Evolutionary conservation across 2,888 invertebrate species (phyloP).

Genomic region (Agonopterix arenella): DNA sequence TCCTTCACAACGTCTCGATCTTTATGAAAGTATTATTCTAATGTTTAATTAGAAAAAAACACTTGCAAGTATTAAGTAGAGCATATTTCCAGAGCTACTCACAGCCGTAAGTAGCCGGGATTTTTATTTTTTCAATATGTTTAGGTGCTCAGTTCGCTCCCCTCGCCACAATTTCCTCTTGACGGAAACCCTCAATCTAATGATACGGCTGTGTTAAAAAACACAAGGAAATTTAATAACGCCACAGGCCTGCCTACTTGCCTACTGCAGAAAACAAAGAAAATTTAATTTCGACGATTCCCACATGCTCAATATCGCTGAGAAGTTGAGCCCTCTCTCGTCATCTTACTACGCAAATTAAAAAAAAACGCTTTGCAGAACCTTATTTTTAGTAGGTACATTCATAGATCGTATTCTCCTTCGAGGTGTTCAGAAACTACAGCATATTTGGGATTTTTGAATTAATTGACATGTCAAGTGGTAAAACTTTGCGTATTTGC

Average conservation of each 20-base stretch:
- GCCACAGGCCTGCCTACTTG: slow-evolving; percentile 50
- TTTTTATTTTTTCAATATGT: slow-evolving; percentile 77
- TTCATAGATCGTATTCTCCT: no score
- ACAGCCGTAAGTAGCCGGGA: slow-evolving; percentile 59
- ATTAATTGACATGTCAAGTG: no score
- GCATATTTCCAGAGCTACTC: slow-evolving; percentile 27
- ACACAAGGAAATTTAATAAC: slow-evolving; percentile 78
- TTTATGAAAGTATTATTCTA: no score
- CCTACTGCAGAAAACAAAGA: slow-evolving; percentile 63
- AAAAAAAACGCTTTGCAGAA: slow-evolving; percentile 16
- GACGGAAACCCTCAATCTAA: slow-evolving; percentile 77
- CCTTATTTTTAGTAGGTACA: no score
- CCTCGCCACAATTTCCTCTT: slow-evolving; percentile 73
- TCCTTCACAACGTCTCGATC: no score
- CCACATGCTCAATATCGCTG: slow-evolving; percentile 72
- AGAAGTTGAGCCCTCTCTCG: slow-evolving; percentile 56
- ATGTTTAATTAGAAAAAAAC: no score
- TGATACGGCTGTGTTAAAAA: slow-evolving; percentile 78
- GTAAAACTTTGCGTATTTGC: no score
- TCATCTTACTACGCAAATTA: slow-evolving; percentile 43
- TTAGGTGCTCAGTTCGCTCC: slow-evolving; percentile 65
- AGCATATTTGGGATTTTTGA: no score
- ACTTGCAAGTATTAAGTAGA: slow-evolving; percentile 26
- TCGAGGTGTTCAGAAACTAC: no score
- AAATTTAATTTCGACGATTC: slow-evolving; percentile 75